Percentiles rank a stretch among this genome's conserved stretches.
phyloP scores from a whole-genome alignment of 2,797 vertebrate genomes.

The Antrozous pallidus region DNA sequence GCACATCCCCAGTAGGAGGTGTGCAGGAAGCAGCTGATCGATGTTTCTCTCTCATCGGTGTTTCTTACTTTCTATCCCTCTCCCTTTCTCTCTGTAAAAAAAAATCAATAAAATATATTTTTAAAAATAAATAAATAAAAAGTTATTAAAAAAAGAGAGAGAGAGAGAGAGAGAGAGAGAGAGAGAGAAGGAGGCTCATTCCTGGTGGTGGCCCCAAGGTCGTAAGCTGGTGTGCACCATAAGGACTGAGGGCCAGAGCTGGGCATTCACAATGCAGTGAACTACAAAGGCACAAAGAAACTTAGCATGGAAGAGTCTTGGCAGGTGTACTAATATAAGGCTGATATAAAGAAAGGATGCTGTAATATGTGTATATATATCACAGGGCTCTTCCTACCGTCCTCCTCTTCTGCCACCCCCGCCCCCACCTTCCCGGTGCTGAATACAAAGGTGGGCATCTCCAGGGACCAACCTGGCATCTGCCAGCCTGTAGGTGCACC shows the following conservation, averaged over 20 bases:
- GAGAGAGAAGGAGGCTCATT: not conserved
- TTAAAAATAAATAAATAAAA: too few species aligned
- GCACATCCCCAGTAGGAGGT: too few species aligned
- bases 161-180: too few species aligned
- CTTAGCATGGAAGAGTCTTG: not conserved
- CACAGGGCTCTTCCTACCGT: accelerated
- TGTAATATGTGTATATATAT: not conserved
- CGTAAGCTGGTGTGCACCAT: accelerated
- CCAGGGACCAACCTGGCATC: not conserved
- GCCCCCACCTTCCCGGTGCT: not conserved
- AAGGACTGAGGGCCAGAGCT: not conserved
- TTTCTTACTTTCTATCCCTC: too few species aligned
- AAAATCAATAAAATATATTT: too few species aligned
- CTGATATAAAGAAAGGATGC: not conserved
- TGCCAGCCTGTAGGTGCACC: not conserved
- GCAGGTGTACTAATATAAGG: too few species aligned
- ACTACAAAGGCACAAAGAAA: not conserved
- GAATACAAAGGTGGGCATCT: not conserved
- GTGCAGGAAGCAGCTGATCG: too few species aligned
- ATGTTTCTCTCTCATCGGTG: too few species aligned
- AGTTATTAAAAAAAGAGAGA: too few species aligned
- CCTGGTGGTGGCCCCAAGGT: not conserved
- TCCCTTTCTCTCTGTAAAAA: too few species aligned
- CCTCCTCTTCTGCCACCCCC: not conserved
- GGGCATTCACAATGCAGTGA: too few species aligned